Conservation (phyloP, 2,797 vertebrate genomes). For the Cuniculus paca region DNA sequence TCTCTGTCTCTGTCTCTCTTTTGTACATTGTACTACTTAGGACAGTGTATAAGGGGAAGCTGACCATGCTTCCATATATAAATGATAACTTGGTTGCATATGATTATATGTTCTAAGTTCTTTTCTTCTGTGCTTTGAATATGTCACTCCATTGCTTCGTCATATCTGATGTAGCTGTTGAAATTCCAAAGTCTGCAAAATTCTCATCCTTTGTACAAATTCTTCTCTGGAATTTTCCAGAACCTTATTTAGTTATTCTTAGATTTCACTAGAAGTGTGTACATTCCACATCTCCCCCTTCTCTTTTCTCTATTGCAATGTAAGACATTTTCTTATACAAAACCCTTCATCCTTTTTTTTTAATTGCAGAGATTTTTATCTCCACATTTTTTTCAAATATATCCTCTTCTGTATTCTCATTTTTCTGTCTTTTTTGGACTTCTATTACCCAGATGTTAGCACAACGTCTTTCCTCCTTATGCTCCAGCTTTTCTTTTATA, state of each 20-base stretch:
- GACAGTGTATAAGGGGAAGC: not conserved
- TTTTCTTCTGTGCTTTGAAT: not conserved
- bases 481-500: not conserved
- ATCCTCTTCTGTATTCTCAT: not conserved
- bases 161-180: not conserved
- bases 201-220: not conserved
- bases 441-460: not conserved
- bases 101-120: not conserved
- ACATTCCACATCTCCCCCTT: not conserved
- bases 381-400: not conserved
- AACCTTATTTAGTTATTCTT: not conserved
- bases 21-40: not conserved
- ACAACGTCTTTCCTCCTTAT: not conserved
- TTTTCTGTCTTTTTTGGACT: not conserved
- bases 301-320: not conserved
- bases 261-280: not conserved
- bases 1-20: not conserved
- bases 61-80: not conserved
- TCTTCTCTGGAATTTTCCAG: not conserved
- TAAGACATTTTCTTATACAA: not conserved
- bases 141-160: not conserved
- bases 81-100: not conserved
- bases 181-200: not conserved
- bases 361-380: not conserved
- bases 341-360: not conserved